Conservation (phyloP, 2,797 vertebrate species). For the Pelochelys cantorii region DNA sequence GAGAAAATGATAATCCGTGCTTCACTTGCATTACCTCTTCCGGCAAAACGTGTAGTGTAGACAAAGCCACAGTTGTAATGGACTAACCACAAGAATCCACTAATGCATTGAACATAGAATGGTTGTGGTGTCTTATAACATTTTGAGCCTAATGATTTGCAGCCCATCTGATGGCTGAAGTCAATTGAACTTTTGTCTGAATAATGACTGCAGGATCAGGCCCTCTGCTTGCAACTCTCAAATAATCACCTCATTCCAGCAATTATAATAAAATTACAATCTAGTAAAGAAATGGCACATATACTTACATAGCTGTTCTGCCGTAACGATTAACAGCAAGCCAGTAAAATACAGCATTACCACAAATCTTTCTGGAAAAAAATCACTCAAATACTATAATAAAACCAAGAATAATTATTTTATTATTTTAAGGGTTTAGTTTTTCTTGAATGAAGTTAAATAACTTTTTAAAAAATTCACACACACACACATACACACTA, state of each 20-base stretch:
- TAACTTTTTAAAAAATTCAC: background rate
- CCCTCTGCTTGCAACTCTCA: background rate
- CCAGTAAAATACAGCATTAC: background rate
- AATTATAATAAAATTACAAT: background rate
- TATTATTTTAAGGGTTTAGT: background rate
- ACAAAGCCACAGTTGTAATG: background rate
- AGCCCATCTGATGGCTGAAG: background rate
- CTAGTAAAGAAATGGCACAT: background rate
- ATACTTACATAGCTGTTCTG: background rate
- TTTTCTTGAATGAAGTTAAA: background rate
- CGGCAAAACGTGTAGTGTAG: too few relatives aligned
- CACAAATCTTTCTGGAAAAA: background rate
- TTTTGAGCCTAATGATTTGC: background rate
- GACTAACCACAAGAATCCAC: background rate
- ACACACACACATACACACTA: background rate
- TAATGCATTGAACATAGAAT: background rate
- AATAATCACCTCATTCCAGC: accelerated
- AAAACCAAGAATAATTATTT: background rate
- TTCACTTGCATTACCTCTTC: too few relatives aligned
- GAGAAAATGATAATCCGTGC: too few relatives aligned
- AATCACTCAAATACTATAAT: background rate
- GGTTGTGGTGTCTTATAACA: background rate
- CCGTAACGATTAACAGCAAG: background rate
- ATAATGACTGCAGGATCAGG: background rate
- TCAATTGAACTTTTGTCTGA: background rate